A percentile compares a stretch with the other conserved stretches of the same genome.
phyloP scores from a whole-genome alignment of 2,797 vertebrate genomes.

The Rhabdophis nuchalis region DNA sequence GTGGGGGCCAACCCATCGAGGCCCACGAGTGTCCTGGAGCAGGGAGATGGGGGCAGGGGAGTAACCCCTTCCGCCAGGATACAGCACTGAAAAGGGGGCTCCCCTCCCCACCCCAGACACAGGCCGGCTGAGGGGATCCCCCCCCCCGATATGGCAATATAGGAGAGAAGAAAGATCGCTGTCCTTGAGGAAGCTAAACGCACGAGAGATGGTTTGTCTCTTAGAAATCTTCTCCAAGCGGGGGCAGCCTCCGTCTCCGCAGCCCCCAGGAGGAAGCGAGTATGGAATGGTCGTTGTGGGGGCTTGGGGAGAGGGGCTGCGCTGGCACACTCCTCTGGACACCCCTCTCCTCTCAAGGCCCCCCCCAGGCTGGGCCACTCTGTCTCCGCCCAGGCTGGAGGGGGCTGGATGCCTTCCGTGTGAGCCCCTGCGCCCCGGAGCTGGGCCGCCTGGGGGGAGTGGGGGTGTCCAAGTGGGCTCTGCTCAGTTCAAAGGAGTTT shows the following conservation, averaged over 20 bases:
- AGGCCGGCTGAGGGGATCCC: background rate
- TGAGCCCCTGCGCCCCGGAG: background rate
- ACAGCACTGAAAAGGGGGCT: background rate
- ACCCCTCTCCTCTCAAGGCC: background rate
- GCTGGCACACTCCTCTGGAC: accelerated
- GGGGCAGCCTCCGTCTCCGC: background rate
- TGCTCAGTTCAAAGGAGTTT: background rate
- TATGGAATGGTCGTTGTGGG: background rate
- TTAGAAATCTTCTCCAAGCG: background rate
- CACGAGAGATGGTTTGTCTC: background rate
- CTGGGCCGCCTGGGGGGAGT: background rate
- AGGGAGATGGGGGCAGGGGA: background rate
- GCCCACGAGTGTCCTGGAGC: background rate
- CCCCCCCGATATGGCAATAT: background rate
- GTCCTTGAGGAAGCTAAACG: background rate
- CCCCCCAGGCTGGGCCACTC: background rate
- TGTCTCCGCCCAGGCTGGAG: background rate
- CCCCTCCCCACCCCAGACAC: background rate
- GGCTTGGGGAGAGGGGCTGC: background rate
- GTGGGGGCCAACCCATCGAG: background rate
- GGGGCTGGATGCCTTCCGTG: background rate
- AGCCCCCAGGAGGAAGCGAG: accelerated
- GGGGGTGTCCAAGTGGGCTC: background rate
- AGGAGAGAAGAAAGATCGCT: background rate
- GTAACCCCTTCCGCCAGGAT: background rate